These are phyloP conservation scores for Drosophila sproati DNA, from an alignment of 1,140 invertebrate species.

Conservation along the genomic window DNA sequence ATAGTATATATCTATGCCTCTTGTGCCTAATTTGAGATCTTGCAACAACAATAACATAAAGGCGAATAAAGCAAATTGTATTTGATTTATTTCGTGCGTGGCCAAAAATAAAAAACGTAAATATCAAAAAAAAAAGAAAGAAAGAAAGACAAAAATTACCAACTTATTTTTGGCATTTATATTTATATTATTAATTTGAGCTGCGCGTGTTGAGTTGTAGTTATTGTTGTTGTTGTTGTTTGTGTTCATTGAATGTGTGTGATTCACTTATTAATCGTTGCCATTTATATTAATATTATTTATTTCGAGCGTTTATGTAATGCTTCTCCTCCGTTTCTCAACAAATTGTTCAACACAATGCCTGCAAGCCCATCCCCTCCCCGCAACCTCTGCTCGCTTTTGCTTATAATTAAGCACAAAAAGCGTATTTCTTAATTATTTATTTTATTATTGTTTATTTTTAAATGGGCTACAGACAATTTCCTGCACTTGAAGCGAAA, in stretches of 20 bases:
- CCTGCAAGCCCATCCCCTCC: background rate
- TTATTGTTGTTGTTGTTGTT: constrained; percentile 44
- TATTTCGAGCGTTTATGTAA: constrained; percentile 83
- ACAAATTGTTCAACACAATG: constrained; percentile 39
- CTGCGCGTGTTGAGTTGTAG: constrained; percentile 66
- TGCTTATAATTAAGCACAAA: constrained; percentile 81
- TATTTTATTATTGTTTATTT: constrained; percentile 84
- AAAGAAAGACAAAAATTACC: constrained; percentile 11
- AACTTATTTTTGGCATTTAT: constrained; percentile 68
- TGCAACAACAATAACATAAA: background rate
- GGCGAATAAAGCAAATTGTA: constrained; percentile 17
- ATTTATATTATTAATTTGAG: constrained; percentile 82
- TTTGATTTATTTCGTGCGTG: constrained; percentile 77
- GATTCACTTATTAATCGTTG: constrained; percentile 67
- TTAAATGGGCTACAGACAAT: constrained; percentile 83
- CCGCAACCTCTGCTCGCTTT: constrained; percentile 7
- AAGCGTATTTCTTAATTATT: constrained; percentile 82
- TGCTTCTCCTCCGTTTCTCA: constrained; percentile 48
- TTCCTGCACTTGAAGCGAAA: constrained; percentile 82
- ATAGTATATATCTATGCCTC: constrained; percentile 1
- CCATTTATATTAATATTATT: constrained; percentile 44
- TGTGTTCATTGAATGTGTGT: constrained; percentile 39
- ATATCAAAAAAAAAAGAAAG: constrained; percentile 24
- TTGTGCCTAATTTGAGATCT: constrained; percentile 41
- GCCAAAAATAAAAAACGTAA: constrained; percentile 76